phyloP scores from a whole-genome alignment of 2,113 vertebrate species.

The Sinocyclocheilus anophthalmus region DNA sequence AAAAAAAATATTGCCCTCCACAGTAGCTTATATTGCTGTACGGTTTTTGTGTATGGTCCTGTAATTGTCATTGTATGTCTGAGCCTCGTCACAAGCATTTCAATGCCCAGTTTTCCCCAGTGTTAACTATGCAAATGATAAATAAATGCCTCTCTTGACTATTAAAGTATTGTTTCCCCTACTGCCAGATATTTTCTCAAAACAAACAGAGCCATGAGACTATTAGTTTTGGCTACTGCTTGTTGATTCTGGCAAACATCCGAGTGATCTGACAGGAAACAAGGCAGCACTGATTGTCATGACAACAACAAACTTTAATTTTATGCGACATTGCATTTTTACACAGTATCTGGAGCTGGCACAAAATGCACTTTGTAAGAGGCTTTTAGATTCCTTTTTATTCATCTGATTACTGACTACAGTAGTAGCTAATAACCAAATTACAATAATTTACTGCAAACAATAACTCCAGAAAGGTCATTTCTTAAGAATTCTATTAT shows the following conservation, averaged over 20 bases:
- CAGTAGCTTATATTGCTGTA: too few species aligned
- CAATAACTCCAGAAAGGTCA: background rate
- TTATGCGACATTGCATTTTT: constrained; percentile 3
- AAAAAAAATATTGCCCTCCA: too few species aligned
- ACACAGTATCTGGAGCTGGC: background rate
- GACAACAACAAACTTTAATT: background rate
- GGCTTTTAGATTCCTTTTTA: background rate
- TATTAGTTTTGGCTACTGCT: background rate
- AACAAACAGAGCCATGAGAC: background rate
- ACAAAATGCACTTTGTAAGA: background rate
- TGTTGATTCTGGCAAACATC: constrained; percentile 11
- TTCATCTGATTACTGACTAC: background rate
- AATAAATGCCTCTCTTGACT: too few species aligned
- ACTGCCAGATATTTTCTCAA: background rate
- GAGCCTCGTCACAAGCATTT: too few species aligned
- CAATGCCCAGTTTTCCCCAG: too few species aligned
- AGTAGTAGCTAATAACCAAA: background rate
- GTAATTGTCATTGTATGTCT: too few species aligned
- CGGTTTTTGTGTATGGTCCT: too few species aligned
- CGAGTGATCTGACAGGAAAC: constrained; percentile 3
- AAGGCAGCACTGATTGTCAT: background rate
- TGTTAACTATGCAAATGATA: too few species aligned
- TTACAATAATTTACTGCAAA: background rate
- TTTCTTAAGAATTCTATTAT: background rate
- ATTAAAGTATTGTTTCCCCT: background rate